Conservation (phyloP, 2,797 vertebrate species). For the Chanos chanos region DNA sequence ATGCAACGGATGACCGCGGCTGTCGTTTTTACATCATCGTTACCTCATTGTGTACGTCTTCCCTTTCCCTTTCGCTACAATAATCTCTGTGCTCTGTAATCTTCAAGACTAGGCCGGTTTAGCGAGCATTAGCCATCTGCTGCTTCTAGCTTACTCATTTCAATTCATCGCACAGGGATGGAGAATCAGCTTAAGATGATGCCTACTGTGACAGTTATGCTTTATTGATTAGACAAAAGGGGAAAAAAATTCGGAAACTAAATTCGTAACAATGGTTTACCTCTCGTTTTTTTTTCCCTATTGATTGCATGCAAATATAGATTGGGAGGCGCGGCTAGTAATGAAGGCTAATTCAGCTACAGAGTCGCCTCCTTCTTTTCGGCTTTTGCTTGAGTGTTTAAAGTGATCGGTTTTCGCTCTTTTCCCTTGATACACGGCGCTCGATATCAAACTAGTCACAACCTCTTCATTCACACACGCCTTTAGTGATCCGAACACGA, state of each 20-base stretch:
- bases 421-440: no score
- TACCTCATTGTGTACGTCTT: conserved; percentile 65
- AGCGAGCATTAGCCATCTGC: conserved; percentile 57
- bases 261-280: conserved; percentile 17
- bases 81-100: conserved; percentile 54
- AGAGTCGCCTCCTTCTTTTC: no score
- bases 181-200: conserved; percentile 64
- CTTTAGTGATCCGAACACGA: conserved; percentile 37
- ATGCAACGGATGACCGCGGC: conserved; percentile 71
- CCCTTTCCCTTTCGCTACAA: conserved; percentile 50
- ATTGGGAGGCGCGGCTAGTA: conserved; percentile 10
- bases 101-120: conserved; percentile 36
- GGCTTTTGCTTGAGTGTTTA: no score
- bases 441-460: no score
- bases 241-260: conserved; percentile 36
- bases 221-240: conserved; percentile 38
- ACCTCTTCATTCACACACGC: no score
- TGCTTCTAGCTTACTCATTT: conserved; percentile 53
- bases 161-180: conserved; percentile 62
- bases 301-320: conserved; percentile 19
- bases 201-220: conserved; percentile 50
- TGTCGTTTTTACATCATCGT: conserved; percentile 78
- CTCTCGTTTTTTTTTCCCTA: conserved; percentile 34
- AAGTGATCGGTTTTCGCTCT: no score
- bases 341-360: conserved; percentile 10